A percentile compares a stretch with the other conserved stretches of the same genome.
Conservation (phyloP, 2,113 vertebrate species). For the Ginglymostoma cirratum region DNA sequence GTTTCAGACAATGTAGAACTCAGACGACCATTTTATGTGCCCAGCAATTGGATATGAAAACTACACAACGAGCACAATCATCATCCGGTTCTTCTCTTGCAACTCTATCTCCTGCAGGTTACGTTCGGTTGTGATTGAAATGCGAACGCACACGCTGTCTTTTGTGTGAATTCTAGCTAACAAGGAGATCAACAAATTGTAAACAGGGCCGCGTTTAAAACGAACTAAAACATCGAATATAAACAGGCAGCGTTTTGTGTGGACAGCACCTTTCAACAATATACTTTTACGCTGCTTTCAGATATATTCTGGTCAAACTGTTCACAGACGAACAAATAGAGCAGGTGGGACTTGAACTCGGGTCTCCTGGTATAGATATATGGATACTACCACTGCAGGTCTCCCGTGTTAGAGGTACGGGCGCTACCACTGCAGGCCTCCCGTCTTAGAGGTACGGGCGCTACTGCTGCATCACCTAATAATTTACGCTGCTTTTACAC, state of each 20-base stretch:
- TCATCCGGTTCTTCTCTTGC: neutral
- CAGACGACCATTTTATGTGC: neutral
- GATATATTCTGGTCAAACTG: too few relatives aligned
- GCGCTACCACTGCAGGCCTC: too few relatives aligned
- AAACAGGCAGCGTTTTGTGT: neutral
- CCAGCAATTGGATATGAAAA: neutral
- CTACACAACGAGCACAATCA: neutral
- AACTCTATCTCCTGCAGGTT: neutral
- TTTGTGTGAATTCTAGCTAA: neutral
- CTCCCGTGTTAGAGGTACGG: too few relatives aligned
- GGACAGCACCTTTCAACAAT: neutral
- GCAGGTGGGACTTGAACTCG: too few relatives aligned
- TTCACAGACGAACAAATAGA: too few relatives aligned
- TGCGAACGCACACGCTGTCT: neutral
- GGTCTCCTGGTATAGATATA: too few relatives aligned
- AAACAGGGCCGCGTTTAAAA: neutral
- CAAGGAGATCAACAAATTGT: neutral
- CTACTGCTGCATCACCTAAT: too few relatives aligned
- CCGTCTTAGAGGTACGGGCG: too few relatives aligned
- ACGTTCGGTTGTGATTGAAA: neutral
- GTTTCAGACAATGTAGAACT: neutral
- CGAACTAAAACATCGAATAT: neutral
- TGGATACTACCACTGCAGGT: too few relatives aligned
- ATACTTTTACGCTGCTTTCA: neutral
- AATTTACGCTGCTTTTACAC: too few relatives aligned